Evolutionary conservation across 2,113 vertebrate species (phyloP).

Genomic region (Gambusia affinis): DNA sequence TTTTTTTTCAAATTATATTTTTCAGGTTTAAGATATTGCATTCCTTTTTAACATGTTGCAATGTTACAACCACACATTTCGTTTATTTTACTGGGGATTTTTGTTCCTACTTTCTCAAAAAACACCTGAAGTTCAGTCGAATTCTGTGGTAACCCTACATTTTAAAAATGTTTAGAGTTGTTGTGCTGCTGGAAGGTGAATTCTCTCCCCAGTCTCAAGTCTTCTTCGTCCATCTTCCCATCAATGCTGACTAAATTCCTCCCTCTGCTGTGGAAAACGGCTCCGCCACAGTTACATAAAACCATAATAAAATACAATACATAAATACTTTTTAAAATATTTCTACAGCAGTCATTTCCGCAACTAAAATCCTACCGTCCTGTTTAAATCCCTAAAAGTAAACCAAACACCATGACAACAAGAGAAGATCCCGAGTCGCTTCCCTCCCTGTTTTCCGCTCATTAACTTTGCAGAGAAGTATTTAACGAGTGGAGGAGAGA

Average conservation of each 20-base stretch:
- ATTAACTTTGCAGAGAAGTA: slow-evolving; percentile 78
- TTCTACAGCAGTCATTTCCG: background rate
- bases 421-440: slow-evolving; percentile 62
- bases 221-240: too few relatives aligned
- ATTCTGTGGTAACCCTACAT: too few relatives aligned
- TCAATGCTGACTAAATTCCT: background rate
- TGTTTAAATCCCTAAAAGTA: slow-evolving; percentile 26
- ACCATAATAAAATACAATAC: background rate
- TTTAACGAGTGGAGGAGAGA: slow-evolving; percentile 72
- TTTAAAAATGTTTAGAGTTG: too few relatives aligned
- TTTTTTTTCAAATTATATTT: slow-evolving; percentile 21
- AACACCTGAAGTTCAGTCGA: background rate
- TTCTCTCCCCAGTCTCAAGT: too few relatives aligned
- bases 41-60: background rate
- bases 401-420: slow-evolving; percentile 35
- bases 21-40: background rate
- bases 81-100: background rate
- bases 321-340: slow-evolving; percentile 1
- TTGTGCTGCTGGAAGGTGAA: too few relatives aligned
- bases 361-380: slow-evolving; percentile 21
- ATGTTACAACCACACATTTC: background rate
- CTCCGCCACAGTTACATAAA: background rate
- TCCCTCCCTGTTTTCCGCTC: slow-evolving; percentile 65
- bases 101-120: background rate
- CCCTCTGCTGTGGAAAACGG: too few relatives aligned